Conservation (phyloP, 2,113 vertebrate species). For the Plecotus auritus region DNA sequence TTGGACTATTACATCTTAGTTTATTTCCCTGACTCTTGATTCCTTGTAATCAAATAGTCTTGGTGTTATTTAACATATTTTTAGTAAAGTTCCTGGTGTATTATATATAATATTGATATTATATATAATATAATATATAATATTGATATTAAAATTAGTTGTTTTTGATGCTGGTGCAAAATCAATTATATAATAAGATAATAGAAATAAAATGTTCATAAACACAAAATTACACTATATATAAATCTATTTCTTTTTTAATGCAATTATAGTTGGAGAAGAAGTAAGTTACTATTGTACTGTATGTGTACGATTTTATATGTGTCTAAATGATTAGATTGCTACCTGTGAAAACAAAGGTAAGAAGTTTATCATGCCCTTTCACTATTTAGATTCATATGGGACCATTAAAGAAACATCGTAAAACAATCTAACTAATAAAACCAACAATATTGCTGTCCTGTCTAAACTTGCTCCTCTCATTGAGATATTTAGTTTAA, state of each 20-base stretch:
- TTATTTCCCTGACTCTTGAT: neutral
- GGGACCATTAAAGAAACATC: neutral
- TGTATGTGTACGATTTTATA: neutral
- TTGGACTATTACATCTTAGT: neutral
- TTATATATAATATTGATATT: neutral
- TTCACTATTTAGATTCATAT: neutral
- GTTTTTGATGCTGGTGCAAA: neutral
- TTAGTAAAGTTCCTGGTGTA: neutral
- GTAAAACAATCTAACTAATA: neutral
- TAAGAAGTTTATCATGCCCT: neutral
- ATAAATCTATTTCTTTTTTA: neutral
- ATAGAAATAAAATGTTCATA: neutral
- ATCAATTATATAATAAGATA: neutral
- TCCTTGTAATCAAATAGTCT: neutral
- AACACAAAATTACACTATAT: neutral
- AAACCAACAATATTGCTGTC: neutral
- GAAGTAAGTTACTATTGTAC: neutral
- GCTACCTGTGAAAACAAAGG: neutral
- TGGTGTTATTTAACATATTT: neutral
- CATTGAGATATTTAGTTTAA: neutral
- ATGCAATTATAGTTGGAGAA: neutral
- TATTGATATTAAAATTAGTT: neutral
- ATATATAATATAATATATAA: neutral
- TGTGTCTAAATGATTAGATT: neutral
- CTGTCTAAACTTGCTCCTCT: neutral